phyloP scores from a whole-genome alignment of 2,113 vertebrate genomes.

The Osmerus mordax region DNA sequence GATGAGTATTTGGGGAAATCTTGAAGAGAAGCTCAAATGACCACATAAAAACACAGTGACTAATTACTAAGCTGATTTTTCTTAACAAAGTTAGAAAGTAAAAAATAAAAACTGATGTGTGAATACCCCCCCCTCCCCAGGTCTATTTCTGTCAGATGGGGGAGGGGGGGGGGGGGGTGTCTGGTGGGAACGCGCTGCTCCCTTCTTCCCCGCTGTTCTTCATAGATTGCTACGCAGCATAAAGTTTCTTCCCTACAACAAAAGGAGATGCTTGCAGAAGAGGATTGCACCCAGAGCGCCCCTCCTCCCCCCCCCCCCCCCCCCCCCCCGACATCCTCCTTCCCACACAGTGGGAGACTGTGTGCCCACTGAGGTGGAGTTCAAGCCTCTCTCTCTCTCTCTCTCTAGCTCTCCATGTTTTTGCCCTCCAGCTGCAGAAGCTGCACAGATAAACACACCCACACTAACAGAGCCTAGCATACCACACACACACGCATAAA shows the following conservation, averaged over 20 bases:
- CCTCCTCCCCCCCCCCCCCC: neutral
- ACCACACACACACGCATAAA: constrained; percentile 16
- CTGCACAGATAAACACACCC: constrained; percentile 47
- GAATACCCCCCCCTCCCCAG: constrained; percentile 6
- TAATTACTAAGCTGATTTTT: neutral
- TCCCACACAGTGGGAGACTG: constrained; percentile 51
- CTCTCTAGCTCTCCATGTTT: constrained; percentile 21
- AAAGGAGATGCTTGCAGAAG: constrained; percentile 24
- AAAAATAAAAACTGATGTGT: constrained; percentile 9
- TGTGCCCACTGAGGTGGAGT: constrained; percentile 51
- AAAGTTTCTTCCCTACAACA: constrained; percentile 34
- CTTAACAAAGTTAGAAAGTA: neutral
- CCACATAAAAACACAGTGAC: too few species aligned
- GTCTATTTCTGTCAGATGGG: neutral
- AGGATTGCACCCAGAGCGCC: constrained; percentile 1
- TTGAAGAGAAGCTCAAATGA: too few species aligned
- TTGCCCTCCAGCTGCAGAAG: constrained; percentile 43
- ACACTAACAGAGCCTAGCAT: constrained; percentile 32
- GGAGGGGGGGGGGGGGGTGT: neutral
- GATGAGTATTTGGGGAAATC: too few species aligned
- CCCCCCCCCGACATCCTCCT: constrained; percentile 37
- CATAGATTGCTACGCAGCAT: constrained; percentile 27
- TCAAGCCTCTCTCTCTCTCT: constrained; percentile 31
- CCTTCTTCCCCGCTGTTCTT: constrained; percentile 20
- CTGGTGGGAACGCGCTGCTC: neutral